Percentiles rank a stretch among this genome's conserved stretches.
These are phyloP conservation scores for Nylanderia fulva DNA, from an alignment of 1,140 invertebrate species.

Conservation along the genomic window DNA sequence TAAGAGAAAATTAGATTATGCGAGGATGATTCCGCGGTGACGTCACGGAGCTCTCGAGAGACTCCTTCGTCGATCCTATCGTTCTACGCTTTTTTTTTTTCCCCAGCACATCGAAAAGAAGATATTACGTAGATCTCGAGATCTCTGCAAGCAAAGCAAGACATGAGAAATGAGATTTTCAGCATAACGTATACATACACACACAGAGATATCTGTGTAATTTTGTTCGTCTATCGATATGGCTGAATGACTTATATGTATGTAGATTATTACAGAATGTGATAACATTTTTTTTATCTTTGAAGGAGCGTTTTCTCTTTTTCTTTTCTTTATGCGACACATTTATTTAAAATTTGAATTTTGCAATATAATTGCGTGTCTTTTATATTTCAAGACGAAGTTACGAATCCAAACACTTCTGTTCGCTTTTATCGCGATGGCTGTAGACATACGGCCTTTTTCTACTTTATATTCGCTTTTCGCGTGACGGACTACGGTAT, in stretches of 20 bases:
- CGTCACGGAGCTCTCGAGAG: constrained; percentile 4
- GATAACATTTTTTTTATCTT: neutral
- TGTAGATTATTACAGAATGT: neutral
- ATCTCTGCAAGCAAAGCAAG: neutral
- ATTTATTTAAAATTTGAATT: neutral
- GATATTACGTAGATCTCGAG: neutral
- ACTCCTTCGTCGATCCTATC: constrained; percentile 8
- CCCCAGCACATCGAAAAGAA: neutral
- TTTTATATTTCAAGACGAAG: constrained; percentile 12
- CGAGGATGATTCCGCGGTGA: constrained; percentile 52
- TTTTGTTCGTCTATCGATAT: neutral
- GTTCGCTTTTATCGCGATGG: constrained; percentile 24
- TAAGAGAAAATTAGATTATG: constrained; percentile 62
- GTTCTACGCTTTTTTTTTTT: constrained; percentile 34
- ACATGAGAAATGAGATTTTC: neutral
- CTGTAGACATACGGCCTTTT: neutral
- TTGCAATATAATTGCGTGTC: constrained; percentile 10
- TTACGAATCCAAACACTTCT: neutral
- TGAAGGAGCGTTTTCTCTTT: neutral
- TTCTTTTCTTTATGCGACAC: neutral
- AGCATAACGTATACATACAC: no score
- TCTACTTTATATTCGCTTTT: constrained; percentile 37
- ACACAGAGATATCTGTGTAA: neutral
- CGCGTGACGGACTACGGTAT: neutral
- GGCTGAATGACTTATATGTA: neutral